Base-by-base conservation (phyloP, 1,140 invertebrate species). In the Nautilus pompilius region DNA sequence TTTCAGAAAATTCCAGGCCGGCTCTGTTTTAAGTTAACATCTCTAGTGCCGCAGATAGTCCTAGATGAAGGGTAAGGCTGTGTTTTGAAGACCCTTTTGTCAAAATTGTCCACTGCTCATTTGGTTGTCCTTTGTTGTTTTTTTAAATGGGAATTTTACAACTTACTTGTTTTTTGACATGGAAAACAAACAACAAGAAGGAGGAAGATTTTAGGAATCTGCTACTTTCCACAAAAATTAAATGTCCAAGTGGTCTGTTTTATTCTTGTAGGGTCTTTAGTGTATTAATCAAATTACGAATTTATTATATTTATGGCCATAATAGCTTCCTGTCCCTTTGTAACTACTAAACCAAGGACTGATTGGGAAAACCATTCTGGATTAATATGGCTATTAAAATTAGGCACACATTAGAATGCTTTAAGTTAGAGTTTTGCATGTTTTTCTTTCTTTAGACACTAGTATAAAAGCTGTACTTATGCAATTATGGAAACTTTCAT, bases 1-100 rank as follows among this genome's bases (percentile, higher is more conserved):
- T 82, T 78, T 67, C 76, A 71, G 28, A 82, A 80, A 66, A 77
- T 84, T 46, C 81, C 81, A 57, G 78, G 75, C 33, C 71, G 83
- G 26, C 69, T 84, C 45, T 80, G 80, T 53, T 84, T 81, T 62
- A 66, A 70, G 33, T 57, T 84, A 15, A 72, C 72, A 57, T 71
- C 72, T 17, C 66, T 84, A 26, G 80, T 82, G 33, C 74, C 79
- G 29, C 65, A 73, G 55, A 72, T 74, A 61, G 70, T 82, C 29
- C 66, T 84, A 8, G 75, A 82, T 65, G 80, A 82, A 68, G 83
- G 83, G 82, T 84, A 69, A 73, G 74, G 63, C 20, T 60, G 56
- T 33, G 36, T 29, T 45, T 28, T 36, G 26, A 41, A 13, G 41
- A 29, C 20, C 33, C 13, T 36, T 26, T 45, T 63, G 15, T 49